Conservation (phyloP, 2,888 invertebrate species). For the Protonemura montana region DNA sequence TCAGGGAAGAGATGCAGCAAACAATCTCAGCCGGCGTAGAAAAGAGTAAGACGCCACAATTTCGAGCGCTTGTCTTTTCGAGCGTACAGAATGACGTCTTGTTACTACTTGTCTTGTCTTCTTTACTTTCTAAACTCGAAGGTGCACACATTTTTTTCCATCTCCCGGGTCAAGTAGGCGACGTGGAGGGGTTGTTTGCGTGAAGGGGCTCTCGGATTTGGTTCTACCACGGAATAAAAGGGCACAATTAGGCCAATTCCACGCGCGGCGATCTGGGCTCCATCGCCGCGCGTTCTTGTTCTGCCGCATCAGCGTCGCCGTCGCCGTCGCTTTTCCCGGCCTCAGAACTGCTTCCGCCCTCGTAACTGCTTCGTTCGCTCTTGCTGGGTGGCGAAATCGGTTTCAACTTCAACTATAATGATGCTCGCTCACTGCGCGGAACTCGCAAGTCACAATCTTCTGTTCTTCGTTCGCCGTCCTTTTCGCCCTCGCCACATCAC, state of each 20-base stretch:
- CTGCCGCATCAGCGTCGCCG: neutral
- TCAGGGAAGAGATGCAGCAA: neutral
- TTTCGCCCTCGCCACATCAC: neutral
- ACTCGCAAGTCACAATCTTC: neutral
- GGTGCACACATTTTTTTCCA: neutral
- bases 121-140: neutral
- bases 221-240: constrained; percentile 35
- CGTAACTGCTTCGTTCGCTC: neutral
- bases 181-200: constrained; percentile 41
- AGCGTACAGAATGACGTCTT: constrained; percentile 17
- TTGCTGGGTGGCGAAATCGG: constrained; percentile 1
- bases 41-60: neutral
- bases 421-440: neutral
- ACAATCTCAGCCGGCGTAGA: neutral
- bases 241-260: constrained; percentile 48
- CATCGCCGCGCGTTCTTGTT: neutral
- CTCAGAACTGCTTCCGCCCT: neutral
- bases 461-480: constrained; percentile 5
- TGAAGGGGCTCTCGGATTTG: constrained; percentile 44
- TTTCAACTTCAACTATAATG: constrained; percentile 3
- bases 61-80: neutral
- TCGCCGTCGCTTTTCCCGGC: neutral
- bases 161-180: constrained; percentile 29
- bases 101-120: constrained; percentile 33
- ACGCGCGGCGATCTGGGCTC: neutral